Conservation (phyloP, 2,888 invertebrate species). For the Sesia bembeciformis region DNA sequence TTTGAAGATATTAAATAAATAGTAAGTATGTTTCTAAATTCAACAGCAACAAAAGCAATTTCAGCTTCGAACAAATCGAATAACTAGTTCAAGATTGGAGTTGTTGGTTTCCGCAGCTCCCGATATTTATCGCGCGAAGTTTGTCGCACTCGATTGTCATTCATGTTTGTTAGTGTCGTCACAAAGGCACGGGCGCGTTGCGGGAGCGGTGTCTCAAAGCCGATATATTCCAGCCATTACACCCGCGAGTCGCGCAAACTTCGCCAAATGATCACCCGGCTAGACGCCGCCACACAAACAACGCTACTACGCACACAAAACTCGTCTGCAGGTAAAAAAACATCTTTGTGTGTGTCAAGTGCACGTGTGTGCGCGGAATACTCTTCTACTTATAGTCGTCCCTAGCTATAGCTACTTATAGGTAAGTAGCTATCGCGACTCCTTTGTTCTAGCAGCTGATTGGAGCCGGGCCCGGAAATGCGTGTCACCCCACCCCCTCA, state of each 20-base stretch:
- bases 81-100: no score
- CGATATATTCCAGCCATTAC: slow-evolving; percentile 51
- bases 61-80: no score
- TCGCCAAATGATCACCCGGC: slow-evolving; percentile 50
- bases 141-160: slow-evolving; percentile 17
- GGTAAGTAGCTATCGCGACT: slow-evolving; percentile 70
- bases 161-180: slow-evolving; percentile 31
- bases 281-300: slow-evolving; percentile 56
- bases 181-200: slow-evolving; percentile 31
- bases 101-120: no score
- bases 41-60: no score
- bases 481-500: slow-evolving; percentile 74
- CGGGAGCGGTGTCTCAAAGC: slow-evolving; percentile 34
- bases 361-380: slow-evolving; percentile 47
- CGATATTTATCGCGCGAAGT: neutral
- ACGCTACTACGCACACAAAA: slow-evolving; percentile 50
- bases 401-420: slow-evolving; percentile 64
- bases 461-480: slow-evolving; percentile 74
- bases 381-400: slow-evolving; percentile 48
- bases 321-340: slow-evolving; percentile 55
- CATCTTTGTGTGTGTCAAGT: slow-evolving; percentile 34
- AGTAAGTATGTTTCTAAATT: no score
- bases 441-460: slow-evolving; percentile 76
- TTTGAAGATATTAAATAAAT: no score
- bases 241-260: slow-evolving; percentile 49